Evolutionary conservation across 2,113 vertebrate species (phyloP), one percentile per base, ranked within the genome.

Genomic region (Eolophus roseicapilla): DNA sequence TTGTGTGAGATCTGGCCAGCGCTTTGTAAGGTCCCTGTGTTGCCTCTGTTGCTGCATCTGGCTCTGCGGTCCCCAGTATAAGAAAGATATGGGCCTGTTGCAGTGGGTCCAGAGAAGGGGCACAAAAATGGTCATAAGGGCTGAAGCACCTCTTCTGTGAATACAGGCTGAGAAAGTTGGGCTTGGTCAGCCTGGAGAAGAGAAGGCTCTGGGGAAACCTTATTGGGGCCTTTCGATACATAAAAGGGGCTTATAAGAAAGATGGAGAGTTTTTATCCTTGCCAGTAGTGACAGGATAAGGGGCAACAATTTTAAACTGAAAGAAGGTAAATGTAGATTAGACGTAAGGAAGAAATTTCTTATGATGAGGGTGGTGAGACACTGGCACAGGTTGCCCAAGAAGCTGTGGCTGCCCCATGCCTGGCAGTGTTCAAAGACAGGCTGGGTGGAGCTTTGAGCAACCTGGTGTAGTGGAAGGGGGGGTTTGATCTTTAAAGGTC

Each of bases 41-140:
- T 39, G 37, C 37, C 13, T 28, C 16, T 80, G 53, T 53, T 71
- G 28, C 69, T 81, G n/a, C 65, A 17, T 53, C 47, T 55, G 64
- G 20, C n/a, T 44, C 20, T 25, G 11, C 14, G 8, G 25, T 35
- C 31, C 3, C 7, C 13, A 24, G 29, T 3, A 39, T 7, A 37
- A 44, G 43, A 31, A 16, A 2, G 37, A 33, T 18, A 13, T 4
- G 13, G 28, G 43, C 6, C 35, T 75, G 20, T 35, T 81, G 28
- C 35, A 86, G 19, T 1, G 0, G 9, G 44, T 81, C 39, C 17
- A 62, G 41, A 52, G 23, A 27, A 81, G 15, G 20, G 44, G 4
- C 31, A 21, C 0, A 0, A 10, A 60, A 16, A 49, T 49, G 13
- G 0, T 68, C n/a, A 3, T 0, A 17, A 17, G 52, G 8, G 5